Percentiles rank a stretch among this genome's conserved stretches.
These are phyloP conservation scores for Enteromius fasciolatus DNA, from an alignment of 2,797 vertebrate species.

Conservation along the genomic window DNA sequence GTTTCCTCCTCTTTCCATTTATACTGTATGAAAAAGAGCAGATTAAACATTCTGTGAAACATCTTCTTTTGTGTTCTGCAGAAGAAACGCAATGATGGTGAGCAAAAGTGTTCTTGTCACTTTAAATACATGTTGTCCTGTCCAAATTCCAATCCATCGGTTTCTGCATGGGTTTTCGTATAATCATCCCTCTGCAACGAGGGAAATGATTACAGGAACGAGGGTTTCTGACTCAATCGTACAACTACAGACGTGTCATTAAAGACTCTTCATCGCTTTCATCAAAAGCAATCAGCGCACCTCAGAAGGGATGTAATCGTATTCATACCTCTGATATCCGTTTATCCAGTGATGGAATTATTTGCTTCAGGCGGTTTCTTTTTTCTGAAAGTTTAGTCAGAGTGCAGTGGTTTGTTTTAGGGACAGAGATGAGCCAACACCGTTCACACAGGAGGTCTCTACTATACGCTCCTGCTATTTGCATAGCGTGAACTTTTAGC, in stretches of 20 bases:
- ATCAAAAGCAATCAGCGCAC: slow-evolving; percentile 46
- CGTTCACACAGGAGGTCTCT: neutral
- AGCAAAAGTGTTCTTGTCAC: neutral
- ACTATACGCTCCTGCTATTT: neutral
- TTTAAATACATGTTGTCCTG: neutral
- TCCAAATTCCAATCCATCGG: neutral
- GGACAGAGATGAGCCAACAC: neutral
- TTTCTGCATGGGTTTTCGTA: slow-evolving; percentile 3
- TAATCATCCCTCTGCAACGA: neutral
- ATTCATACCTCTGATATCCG: slow-evolving; percentile 37
- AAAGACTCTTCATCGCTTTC: slow-evolving; percentile 40
- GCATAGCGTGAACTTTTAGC: neutral
- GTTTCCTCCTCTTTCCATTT: neutral
- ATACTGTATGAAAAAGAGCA: neutral
- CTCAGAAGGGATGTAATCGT: slow-evolving; percentile 43
- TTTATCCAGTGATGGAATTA: slow-evolving; percentile 37
- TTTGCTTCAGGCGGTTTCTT: slow-evolving; percentile 37
- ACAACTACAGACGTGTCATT: slow-evolving; percentile 32
- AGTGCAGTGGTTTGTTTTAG: slow-evolving; percentile 37
- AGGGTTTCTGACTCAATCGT: slow-evolving; percentile 12
- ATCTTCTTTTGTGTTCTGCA: neutral
- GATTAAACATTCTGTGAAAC: neutral
- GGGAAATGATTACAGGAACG: slow-evolving; percentile 34
- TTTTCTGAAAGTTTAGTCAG: slow-evolving; percentile 34
- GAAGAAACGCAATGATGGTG: neutral